Conservation (phyloP, 2,888 invertebrate species). For the Itoplectis maculator region DNA sequence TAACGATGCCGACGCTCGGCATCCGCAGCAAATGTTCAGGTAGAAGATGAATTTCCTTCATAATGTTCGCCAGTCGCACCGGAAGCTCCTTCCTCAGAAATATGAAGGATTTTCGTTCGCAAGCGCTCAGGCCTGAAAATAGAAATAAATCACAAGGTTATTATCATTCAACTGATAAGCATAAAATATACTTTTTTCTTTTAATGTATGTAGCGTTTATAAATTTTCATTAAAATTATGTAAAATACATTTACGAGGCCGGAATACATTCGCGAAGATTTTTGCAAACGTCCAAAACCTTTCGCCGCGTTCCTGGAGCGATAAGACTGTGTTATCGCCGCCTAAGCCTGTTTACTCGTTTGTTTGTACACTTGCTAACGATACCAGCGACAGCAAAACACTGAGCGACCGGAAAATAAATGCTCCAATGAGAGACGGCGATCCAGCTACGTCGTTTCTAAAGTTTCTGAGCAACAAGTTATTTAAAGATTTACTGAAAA, state of each 20-base stretch:
- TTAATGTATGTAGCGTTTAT: no score
- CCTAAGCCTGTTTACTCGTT: constrained; percentile 7
- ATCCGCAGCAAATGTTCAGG: constrained; percentile 96
- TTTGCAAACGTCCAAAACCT: neutral
- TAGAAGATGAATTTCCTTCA: constrained; percentile 98
- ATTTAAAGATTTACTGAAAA: constrained; percentile 38
- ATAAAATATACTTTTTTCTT: neutral
- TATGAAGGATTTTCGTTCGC: constrained; percentile 95
- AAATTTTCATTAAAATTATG: no score
- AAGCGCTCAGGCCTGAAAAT: constrained; percentile 93
- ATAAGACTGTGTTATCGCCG: constrained; percentile 32
- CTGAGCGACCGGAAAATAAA: neutral
- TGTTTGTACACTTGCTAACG: constrained; percentile 6
- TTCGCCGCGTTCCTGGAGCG: constrained; percentile 6
- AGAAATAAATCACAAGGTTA: constrained; percentile 10
- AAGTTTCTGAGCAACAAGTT: constrained; percentile 12
- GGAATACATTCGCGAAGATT: neutral
- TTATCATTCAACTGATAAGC: neutral
- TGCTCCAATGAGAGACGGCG: neutral
- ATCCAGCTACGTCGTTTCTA: neutral
- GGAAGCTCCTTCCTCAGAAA: constrained; percentile 98
- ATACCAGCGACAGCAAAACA: neutral
- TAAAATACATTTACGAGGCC: no score
- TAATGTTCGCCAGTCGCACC: constrained; percentile 99
- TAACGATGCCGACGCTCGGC: constrained; percentile 97